Evolutionary conservation across 2,113 vertebrate genomes (phyloP), one percentile per base, ranked within the genome.

Genomic region (Trochalopteron elliotii): DNA sequence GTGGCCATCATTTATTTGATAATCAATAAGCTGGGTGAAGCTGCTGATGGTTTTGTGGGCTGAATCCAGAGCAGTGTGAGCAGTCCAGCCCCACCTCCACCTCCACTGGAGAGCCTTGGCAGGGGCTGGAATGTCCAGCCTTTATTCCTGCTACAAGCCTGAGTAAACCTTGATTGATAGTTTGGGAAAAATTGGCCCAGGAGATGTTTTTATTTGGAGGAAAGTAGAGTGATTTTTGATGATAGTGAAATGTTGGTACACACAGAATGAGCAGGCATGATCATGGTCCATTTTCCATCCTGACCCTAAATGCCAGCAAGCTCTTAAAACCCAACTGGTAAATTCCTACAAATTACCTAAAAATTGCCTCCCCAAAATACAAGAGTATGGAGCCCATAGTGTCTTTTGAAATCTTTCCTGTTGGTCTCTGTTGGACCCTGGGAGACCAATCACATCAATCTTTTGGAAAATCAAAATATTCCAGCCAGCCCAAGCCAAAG

Each of bases 251-350:
- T 44, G 65, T 7, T 22, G n/a, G 11, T 19, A 11, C 21, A 7
- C 0, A 2, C 11, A 40, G 25, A 50, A 47, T 23, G 13, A 37
- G 23, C 10, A 69, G 45, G 50, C 0, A 0, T 70, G 6, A 4
- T 70, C 10, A 6, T 0, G 0, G 19, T 65, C 45, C 19, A 12
- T 8, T 65, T 90, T 80, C 1, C 0, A 0, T 63, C 20, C 74
- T 27, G 23, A 39, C 14, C n/a, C n/a, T 68, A 49, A 85, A 64
- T 12, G 7, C 5, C 42, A 56, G 10, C 0, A 3, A 76, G 16
- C 11, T 30, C 39, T 86, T 85, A 55, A 72, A 67, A 25, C 6
- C 5, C 13, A 21, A 64, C 14, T n/a, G 21, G 16, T 2, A 37
- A 44, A 60, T 76, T 88, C 70, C 56, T 57, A 57, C 33, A 57